Conservation (phyloP, 2,888 invertebrate species). For the Melolontha melolontha region DNA sequence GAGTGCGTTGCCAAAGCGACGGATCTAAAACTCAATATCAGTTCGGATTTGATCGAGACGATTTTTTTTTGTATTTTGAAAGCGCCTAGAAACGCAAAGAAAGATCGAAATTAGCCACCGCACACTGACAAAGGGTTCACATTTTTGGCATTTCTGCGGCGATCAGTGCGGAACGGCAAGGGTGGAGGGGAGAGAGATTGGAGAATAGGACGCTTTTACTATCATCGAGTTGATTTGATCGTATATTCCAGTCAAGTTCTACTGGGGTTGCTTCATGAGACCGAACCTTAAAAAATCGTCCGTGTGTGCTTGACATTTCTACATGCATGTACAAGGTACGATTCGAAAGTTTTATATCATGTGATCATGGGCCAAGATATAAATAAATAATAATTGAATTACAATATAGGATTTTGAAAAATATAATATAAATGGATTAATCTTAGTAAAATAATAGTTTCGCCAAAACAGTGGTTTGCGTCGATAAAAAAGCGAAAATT, state of each 20-base stretch:
- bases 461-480: too few species aligned
- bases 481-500: too few species aligned
- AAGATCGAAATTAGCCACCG: constrained; percentile 20
- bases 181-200: neutral
- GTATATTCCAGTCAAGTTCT: constrained; percentile 44
- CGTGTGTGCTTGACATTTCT: constrained; percentile 40
- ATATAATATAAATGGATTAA: too few species aligned
- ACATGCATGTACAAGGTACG: constrained; percentile 14
- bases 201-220: constrained; percentile 22
- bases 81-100: constrained; percentile 20
- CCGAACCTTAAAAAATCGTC: constrained; percentile 33
- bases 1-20: neutral
- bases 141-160: constrained; percentile 59
- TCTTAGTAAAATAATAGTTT: too few species aligned
- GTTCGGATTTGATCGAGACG: constrained; percentile 6
- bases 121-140: constrained; percentile 58
- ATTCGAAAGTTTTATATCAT: neutral
- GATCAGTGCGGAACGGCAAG: neutral
- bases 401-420: too few species aligned
- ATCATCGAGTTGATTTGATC: constrained; percentile 44
- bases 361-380: neutral
- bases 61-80: constrained; percentile 1
- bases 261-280: constrained; percentile 4
- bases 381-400: too few species aligned
- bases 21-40: neutral